Base-by-base conservation (phyloP, 2,113 vertebrate species). In the Ammodytes dubius region DNA sequence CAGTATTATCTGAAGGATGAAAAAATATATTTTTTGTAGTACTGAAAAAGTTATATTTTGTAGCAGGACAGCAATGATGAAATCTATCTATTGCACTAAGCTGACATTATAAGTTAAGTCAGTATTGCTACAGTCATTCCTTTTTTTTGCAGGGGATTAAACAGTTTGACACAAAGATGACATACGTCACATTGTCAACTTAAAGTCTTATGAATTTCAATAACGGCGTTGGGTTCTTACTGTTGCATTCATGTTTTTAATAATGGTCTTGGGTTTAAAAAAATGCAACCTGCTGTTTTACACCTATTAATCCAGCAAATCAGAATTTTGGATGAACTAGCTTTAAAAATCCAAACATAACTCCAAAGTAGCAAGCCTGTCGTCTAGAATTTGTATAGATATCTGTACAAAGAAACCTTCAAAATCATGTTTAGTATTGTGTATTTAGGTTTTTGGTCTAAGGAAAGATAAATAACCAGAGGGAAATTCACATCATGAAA, bases 1-100 rank as follows among this genome's bases (percentile, higher is more conserved):
- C 63, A 47, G 46, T 39, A 7, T 47, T 49, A 39, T 69, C 74
- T 57, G 39, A 77, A 59, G 19, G 35, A 57, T 27, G 78, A 80
- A 53, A 47, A 63, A 52, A 10, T 39, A 27, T 72, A 42, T 63
- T 37, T 58, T 71, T 57, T 72, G 11, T 53, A 27, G 46, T 39
- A 6, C 10, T 27, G 7, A 37, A 14, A 58, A 50, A 60, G 47
- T 76, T 54, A n/a, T 47, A 17, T 12, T 61, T 12, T 35, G 0
- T 4, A 57, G 63, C 19, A 53, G 27, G 27, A 46, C 54, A 67
- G 46, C 2, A 43, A 19, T n/a, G 52, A 57, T 0, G 2, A 12
- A 17, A 19, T 5, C 50, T 64, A 35, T 40, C 17, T 56, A 15
- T 46, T 63, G 17, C 54, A 13, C 35, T 27, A 46, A n/a, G 37